Evolutionary conservation across 2,888 invertebrate genomes (phyloP).

Genomic region (Nemoura dubitans): DNA sequence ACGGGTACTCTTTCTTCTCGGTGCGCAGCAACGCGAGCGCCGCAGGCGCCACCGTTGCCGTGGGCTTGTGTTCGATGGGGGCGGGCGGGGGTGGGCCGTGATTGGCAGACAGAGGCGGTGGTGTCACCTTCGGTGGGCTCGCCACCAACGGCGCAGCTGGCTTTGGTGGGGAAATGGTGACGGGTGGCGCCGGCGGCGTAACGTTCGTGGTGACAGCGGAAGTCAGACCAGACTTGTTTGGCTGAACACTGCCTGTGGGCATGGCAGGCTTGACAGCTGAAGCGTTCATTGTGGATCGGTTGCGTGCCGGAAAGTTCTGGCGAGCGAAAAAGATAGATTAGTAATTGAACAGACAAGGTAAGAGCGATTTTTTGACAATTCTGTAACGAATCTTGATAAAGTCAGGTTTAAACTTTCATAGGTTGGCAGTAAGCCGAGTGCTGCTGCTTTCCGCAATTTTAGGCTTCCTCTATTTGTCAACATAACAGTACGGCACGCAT

Average conservation of each 20-base stretch:
- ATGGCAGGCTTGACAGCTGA: slow-evolving; percentile 59
- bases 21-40: slow-evolving; percentile 48
- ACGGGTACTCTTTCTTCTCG: slow-evolving; percentile 46
- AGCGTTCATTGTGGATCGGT: slow-evolving; percentile 56
- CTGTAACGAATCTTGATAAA: not conserved
- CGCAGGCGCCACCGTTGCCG: slow-evolving; percentile 53
- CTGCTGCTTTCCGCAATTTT: slow-evolving; percentile 48
- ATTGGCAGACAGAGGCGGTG: slow-evolving; percentile 49
- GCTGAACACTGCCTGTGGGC: slow-evolving; percentile 53
- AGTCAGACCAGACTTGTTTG: slow-evolving; percentile 56
- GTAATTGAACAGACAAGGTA: too few species aligned
- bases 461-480: slow-evolving; percentile 50
- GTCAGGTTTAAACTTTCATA: slow-evolving; percentile 36
- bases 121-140: slow-evolving; percentile 58
- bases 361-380: not conserved
- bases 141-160: slow-evolving; percentile 55
- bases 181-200: slow-evolving; percentile 52
- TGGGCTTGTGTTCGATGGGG: slow-evolving; percentile 59
- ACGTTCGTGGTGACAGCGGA: slow-evolving; percentile 44
- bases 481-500: slow-evolving; percentile 43
- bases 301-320: not conserved
- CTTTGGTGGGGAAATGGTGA: slow-evolving; percentile 56
- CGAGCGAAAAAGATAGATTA: not conserved
- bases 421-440: slow-evolving; percentile 49
- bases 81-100: slow-evolving; percentile 50